These are phyloP conservation scores for Nemopilema nomurai DNA, from an alignment of 30 jellyfish, hydroid and myxozoan species.

Conservation along the genomic window DNA sequence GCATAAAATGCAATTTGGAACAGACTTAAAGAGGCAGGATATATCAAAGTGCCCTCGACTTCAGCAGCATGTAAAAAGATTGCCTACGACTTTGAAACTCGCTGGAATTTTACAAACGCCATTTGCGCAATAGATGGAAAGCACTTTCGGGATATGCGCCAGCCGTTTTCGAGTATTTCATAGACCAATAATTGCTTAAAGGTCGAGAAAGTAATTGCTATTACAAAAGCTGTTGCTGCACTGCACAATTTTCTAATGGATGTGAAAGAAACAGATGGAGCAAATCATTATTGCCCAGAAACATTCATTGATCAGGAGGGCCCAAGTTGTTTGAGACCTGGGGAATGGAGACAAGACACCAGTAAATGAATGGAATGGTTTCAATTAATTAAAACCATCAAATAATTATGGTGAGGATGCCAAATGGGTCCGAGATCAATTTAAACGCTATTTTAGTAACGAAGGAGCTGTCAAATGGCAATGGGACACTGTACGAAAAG, in stretches of 20 bases:
- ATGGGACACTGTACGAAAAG: conserved; percentile 35
- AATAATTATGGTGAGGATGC: too few species aligned
- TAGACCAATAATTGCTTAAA: conserved; percentile 41
- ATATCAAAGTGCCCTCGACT: conserved; percentile 23
- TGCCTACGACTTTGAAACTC: conserved; percentile 36
- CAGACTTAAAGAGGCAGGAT: conserved; percentile 22
- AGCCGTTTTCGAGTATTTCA: conserved; percentile 38
- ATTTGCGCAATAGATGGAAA: conserved; percentile 50
- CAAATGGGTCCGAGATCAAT: conserved; percentile 53
- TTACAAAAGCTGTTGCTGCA: too few species aligned
- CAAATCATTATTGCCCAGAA: too few species aligned
- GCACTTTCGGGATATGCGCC: conserved; percentile 49
- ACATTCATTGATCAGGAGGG: too few species aligned
- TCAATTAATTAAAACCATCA: too few species aligned
- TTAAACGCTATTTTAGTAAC: conserved; percentile 27
- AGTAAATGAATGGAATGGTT: too few species aligned
- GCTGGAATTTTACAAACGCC: conserved; percentile 43
- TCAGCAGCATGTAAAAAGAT: conserved; percentile 37
- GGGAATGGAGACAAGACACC: too few species aligned
- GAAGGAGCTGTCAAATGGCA: conserved; percentile 79
- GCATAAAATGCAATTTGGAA: conserved; percentile 42
- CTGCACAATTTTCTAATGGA: too few species aligned
- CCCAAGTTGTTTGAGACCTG: too few species aligned
- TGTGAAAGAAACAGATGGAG: too few species aligned
- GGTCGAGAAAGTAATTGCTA: conserved; percentile 24